phyloP scores from a whole-genome alignment of 1,140 invertebrate species.

The Ceratina calcarata region DNA sequence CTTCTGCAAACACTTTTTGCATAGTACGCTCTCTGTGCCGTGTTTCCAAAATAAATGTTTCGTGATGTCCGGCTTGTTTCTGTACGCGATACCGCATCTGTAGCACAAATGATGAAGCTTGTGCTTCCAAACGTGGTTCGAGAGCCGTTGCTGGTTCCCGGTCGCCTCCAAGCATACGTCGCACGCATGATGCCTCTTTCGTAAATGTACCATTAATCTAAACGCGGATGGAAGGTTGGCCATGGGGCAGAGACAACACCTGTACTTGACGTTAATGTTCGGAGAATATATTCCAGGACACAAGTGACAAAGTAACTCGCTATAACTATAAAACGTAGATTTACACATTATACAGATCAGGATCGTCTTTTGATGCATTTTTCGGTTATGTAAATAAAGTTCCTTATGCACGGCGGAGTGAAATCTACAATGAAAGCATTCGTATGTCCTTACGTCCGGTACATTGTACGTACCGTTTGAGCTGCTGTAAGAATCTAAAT shows the following conservation, averaged over 20 bases:
- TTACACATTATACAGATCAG: conserved; percentile 92
- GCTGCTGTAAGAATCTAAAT: conserved; percentile 86
- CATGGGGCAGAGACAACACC: conserved; percentile 88
- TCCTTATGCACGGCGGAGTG: conserved; percentile 89
- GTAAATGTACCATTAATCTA: conserved; percentile 90
- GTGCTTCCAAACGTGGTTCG: conserved; percentile 93
- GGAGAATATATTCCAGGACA: conserved; percentile 88
- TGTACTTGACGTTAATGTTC: conserved; percentile 84
- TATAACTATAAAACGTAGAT: conserved; percentile 91
- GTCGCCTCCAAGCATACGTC: conserved; percentile 92
- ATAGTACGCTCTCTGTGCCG: conserved; percentile 91
- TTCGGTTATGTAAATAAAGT: conserved; percentile 90
- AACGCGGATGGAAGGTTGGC: conserved; percentile 90
- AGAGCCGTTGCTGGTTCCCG: conserved; percentile 87
- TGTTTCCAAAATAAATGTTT: conserved; percentile 95
- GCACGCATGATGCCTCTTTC: conserved; percentile 90
- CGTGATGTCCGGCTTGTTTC: conserved; percentile 91
- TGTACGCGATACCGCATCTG: conserved; percentile 90
- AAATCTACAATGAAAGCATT: conserved; percentile 92
- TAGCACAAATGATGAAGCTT: conserved; percentile 92
- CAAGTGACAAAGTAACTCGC: conserved; percentile 90
- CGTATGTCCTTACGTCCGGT: conserved; percentile 83
- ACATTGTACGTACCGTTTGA: conserved; percentile 79
- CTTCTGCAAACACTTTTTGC: conserved; percentile 91
- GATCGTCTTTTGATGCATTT: conserved; percentile 90